Conservation (phyloP, 2,113 vertebrate species). For the Gymnorhina tibicen region DNA sequence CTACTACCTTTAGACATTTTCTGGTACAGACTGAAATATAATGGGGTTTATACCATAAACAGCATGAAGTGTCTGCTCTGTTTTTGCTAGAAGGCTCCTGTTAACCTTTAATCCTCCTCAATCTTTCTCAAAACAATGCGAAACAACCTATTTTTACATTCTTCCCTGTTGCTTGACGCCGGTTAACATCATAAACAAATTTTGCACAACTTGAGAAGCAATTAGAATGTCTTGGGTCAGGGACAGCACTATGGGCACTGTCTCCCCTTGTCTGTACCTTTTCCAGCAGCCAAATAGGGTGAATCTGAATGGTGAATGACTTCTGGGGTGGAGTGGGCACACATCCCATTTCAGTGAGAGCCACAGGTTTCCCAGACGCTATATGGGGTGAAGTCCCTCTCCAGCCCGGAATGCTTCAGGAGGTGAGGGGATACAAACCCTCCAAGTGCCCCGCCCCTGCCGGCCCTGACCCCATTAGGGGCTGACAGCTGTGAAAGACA, state of each 20-base stretch:
- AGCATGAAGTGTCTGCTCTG: not conserved
- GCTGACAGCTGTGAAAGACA: conserved; percentile 80
- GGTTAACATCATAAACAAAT: not conserved
- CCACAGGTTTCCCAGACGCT: not conserved
- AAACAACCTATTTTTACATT: not conserved
- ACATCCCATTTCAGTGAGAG: not conserved
- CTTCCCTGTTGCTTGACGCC: not conserved
- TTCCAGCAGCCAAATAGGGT: not conserved
- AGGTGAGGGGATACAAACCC: not conserved
- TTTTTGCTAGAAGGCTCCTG: not conserved
- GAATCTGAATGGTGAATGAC: not conserved
- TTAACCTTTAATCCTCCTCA: conserved; percentile 7
- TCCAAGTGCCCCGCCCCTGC: not conserved
- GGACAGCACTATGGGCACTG: accelerated
- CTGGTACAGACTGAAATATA: not conserved
- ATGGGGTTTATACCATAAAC: not conserved
- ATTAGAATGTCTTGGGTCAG: not conserved
- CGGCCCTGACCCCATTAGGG: conserved; percentile 11
- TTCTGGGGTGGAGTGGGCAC: not conserved
- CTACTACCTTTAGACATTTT: not conserved
- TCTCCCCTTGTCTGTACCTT: not conserved
- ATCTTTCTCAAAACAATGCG: not conserved
- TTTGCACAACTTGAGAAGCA: not conserved
- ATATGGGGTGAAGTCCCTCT: not conserved
- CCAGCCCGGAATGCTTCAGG: not conserved